Conservation (phyloP, 92 coral and sea anemone species). For the Bergia sp. region DNA sequence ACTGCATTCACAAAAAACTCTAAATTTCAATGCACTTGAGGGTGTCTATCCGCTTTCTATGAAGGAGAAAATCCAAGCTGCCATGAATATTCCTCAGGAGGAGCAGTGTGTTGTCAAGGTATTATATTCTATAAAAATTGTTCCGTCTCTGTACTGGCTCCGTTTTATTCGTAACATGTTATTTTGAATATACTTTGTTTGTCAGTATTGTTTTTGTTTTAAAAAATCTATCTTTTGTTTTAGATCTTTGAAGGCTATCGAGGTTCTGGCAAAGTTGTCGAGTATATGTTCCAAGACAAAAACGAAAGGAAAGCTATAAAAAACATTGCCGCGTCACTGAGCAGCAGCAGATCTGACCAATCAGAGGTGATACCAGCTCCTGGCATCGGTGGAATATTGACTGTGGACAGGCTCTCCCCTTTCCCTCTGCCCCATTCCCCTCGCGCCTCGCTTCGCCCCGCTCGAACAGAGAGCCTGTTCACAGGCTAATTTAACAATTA, state of each 20-base stretch:
- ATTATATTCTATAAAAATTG: neutral
- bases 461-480: too few relatives aligned
- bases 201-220: neutral
- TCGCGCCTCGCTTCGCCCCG: too few relatives aligned
- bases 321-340: neutral
- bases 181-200: neutral
- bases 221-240: neutral
- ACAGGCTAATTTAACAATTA: too few relatives aligned
- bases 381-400: too few relatives aligned
- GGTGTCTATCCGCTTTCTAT: neutral
- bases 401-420: too few relatives aligned
- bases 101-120: constrained; percentile 7
- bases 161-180: neutral
- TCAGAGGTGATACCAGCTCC: too few relatives aligned
- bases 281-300: constrained; percentile 30
- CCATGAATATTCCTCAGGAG: constrained; percentile 18
- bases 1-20: neutral
- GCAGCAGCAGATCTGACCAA: too few relatives aligned
- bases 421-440: too few relatives aligned
- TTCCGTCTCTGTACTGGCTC: neutral
- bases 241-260: constrained; percentile 35
- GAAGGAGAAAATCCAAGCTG: constrained; percentile 3
- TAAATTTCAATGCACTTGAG: neutral
- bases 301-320: constrained; percentile 44
- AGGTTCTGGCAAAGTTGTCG: constrained; percentile 42